Evolutionary conservation across 1,140 invertebrate species (phyloP).

Genomic region (Gonioctena quinquepunctata): DNA sequence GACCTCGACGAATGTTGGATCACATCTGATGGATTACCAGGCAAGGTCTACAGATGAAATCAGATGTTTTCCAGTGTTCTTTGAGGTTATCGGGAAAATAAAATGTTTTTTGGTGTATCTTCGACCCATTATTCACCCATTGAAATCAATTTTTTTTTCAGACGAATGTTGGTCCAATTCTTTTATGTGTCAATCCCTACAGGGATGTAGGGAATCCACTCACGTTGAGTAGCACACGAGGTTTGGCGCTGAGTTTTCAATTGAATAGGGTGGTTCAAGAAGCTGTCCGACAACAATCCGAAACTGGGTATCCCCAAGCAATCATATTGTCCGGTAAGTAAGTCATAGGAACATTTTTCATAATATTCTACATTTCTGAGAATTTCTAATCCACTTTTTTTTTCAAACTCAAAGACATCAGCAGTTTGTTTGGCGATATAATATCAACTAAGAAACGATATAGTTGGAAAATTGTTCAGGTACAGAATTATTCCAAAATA

Average conservation of each 20-base stretch:
- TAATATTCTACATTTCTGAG: no score
- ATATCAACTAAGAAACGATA: background rate
- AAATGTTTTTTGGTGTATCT: background rate
- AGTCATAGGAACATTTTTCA: no score
- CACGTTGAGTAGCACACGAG: conserved; percentile 82
- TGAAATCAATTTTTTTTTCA: conserved; percentile 57
- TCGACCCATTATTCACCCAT: background rate
- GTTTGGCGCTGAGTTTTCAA: conserved; percentile 68
- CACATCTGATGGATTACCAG: no score
- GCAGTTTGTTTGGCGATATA: background rate
- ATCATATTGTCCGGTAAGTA: conserved; percentile 85
- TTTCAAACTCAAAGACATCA: no score
- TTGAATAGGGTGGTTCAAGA: conserved; percentile 87
- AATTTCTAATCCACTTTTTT: no score
- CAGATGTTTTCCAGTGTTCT: background rate
- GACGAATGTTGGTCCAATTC: conserved; percentile 91
- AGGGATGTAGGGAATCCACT: conserved; percentile 83
- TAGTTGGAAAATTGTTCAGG: no score
- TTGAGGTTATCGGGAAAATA: background rate
- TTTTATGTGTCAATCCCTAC: conserved; percentile 88
- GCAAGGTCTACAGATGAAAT: no score
- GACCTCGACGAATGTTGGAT: no score
- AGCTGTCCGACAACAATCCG: conserved; percentile 89
- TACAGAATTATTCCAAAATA: no score
- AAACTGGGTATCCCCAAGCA: conserved; percentile 92